A percentile compares a stretch with the other conserved stretches of the same genome.
These are phyloP conservation scores for Aplidium turbinatum DNA, from an alignment of 23 tunicate genomes.

Conservation along the genomic window DNA sequence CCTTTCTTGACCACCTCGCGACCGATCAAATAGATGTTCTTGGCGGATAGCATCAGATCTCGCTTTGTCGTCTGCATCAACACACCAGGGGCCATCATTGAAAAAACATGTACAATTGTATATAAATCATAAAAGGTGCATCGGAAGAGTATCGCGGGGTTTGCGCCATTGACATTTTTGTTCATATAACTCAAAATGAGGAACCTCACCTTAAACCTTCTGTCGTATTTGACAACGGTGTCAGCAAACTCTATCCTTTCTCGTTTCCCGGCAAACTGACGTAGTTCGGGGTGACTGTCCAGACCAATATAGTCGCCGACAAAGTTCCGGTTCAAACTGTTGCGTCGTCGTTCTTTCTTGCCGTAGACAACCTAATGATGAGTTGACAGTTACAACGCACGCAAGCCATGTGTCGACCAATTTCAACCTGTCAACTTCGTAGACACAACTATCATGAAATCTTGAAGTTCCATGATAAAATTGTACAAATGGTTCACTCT, in stretches of 20 bases:
- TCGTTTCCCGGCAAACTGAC: slow-evolving; percentile 75
- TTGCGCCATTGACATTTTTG: no score
- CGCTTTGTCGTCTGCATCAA: slow-evolving; percentile 72
- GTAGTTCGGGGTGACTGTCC: slow-evolving; percentile 84
- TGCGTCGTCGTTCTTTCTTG: slow-evolving; percentile 87
- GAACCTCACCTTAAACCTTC: slow-evolving; percentile 83
- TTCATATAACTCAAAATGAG: no score
- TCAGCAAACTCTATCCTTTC: slow-evolving; percentile 94
- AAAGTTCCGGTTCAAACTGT: slow-evolving; percentile 85
- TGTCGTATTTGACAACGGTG: slow-evolving; percentile 81
- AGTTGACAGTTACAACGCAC: no score
- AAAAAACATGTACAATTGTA: no score
- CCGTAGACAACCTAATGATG: slow-evolving; percentile 92
- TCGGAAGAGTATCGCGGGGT: no score
- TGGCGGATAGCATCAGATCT: slow-evolving; percentile 79
- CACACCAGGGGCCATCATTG: no score
- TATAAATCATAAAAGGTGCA: no score
- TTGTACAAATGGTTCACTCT: no score
- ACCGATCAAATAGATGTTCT: slow-evolving; percentile 80
- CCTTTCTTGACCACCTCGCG: slow-evolving; percentile 94
- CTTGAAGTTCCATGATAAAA: no score
- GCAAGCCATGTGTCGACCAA: no score
- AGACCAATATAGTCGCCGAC: slow-evolving; percentile 96
- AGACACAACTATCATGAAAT: no score
- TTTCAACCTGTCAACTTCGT: no score